A percentile compares a stretch with the other conserved stretches of the same genome.
phyloP scores from a whole-genome alignment of 2,888 invertebrate species.

The Vesta saturnalis region DNA sequence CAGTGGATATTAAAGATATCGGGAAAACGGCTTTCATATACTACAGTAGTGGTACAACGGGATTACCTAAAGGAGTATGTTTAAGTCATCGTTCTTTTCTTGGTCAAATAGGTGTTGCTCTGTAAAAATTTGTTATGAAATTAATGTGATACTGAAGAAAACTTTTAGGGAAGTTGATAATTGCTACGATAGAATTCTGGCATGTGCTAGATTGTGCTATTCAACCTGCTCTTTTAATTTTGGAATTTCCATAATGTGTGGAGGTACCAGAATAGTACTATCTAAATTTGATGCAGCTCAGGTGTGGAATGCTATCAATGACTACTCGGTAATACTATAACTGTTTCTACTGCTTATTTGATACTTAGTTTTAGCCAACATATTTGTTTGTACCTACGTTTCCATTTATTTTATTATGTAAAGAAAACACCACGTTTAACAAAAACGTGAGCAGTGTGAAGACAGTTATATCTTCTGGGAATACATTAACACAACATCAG shows the following conservation, averaged over 20 bases:
- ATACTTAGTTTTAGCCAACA: background rate
- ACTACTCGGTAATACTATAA: too few relatives aligned
- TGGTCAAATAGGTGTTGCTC: background rate
- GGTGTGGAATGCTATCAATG: too few relatives aligned
- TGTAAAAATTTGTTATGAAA: conserved; percentile 5
- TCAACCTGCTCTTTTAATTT: too few relatives aligned
- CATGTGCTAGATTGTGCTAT: too few relatives aligned
- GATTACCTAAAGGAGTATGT: conserved; percentile 45
- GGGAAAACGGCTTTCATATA: conserved; percentile 40
- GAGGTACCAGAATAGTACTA: too few relatives aligned
- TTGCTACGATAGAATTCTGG: too few relatives aligned
- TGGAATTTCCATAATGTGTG: too few relatives aligned
- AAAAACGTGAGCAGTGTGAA: conserved; percentile 46
- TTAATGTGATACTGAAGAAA: background rate
- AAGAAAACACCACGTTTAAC: conserved; percentile 31
- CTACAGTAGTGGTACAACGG: conserved; percentile 49
- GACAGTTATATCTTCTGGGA: conserved; percentile 50
- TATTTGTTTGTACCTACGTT: background rate
- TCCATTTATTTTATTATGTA: conserved; percentile 38
- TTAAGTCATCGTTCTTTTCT: conserved; percentile 40
- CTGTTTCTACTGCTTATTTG: too few relatives aligned
- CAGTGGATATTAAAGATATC: conserved; percentile 24
- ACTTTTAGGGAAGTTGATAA: background rate
- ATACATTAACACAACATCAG: conserved; percentile 46
- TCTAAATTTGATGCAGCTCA: too few relatives aligned